Conservation (phyloP, 2,113 vertebrate genomes). For the Vidua macroura region DNA sequence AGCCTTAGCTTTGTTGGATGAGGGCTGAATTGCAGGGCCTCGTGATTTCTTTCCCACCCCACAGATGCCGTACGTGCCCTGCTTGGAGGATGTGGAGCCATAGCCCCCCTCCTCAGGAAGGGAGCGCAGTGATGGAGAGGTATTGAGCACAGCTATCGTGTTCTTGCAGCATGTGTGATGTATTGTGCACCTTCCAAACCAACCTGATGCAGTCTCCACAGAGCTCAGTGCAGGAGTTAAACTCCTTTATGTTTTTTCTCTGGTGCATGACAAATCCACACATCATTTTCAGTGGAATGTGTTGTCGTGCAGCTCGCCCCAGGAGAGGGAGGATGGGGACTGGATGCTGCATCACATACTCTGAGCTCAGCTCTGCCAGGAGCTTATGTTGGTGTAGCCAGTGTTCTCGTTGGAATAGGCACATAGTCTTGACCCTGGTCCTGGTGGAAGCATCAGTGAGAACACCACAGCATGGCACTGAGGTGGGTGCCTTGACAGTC, state of each 20-base stretch:
- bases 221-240: background rate
- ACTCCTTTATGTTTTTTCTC: background rate
- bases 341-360: background rate
- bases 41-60: background rate
- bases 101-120: background rate
- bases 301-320: background rate
- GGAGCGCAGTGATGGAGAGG: background rate
- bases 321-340: background rate
- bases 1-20: background rate
- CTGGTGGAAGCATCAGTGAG: background rate
- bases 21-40: background rate
- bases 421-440: background rate
- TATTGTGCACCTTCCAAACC: background rate
- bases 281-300: background rate
- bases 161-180: background rate
- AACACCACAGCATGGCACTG: background rate
- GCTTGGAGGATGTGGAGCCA: background rate
- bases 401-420: background rate
- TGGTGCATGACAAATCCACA: background rate
- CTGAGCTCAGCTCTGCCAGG: background rate
- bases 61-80: rapidly evolving
- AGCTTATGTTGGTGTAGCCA: background rate
- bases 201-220: background rate
- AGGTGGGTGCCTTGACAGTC: background rate
- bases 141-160: rapidly evolving